Conservation (phyloP, 2,797 vertebrate species). For the Parotocinclus haroldoi region DNA sequence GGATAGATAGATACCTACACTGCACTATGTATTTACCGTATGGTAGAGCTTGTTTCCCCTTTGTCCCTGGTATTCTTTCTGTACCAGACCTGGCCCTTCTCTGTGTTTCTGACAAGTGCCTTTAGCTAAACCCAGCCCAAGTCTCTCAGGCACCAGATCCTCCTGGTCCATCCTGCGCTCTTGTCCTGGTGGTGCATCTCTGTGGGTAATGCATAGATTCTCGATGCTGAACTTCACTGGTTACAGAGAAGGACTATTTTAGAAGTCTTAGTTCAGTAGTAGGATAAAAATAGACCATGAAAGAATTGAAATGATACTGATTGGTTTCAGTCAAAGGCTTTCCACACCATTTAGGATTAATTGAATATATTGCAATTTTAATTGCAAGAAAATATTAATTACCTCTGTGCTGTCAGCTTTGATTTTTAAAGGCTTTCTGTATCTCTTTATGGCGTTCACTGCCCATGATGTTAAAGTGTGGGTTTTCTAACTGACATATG, state of each 20-base stretch:
- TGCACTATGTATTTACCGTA: no score
- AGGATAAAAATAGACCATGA: slow-evolving; percentile 8
- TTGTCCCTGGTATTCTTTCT: no score
- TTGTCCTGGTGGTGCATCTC: no score
- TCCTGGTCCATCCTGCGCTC: no score
- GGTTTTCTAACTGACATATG: neutral
- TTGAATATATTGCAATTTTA: slow-evolving; percentile 20
- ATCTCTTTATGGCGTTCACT: slow-evolving; percentile 15
- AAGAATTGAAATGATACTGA: slow-evolving; percentile 33
- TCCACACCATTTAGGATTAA: slow-evolving; percentile 28
- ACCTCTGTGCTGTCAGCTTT: slow-evolving; percentile 10
- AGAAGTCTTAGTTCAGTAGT: slow-evolving; percentile 11
- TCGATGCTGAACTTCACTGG: no score
- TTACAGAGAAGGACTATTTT: neutral
- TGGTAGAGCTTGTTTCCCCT: no score
- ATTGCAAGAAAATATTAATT: slow-evolving; percentile 21
- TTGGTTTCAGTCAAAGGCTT: slow-evolving; percentile 24
- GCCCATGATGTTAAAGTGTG: neutral
- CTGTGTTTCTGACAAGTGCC: no score
- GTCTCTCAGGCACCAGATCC: no score
- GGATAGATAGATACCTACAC: no score
- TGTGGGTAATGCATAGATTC: neutral
- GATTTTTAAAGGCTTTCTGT: slow-evolving; percentile 13
- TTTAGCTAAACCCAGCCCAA: no score
- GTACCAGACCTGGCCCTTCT: no score